A percentile compares a stretch with the other conserved stretches of the same genome.
Conservation (phyloP, 2,888 invertebrate species). For the Sisyra terminalis region DNA sequence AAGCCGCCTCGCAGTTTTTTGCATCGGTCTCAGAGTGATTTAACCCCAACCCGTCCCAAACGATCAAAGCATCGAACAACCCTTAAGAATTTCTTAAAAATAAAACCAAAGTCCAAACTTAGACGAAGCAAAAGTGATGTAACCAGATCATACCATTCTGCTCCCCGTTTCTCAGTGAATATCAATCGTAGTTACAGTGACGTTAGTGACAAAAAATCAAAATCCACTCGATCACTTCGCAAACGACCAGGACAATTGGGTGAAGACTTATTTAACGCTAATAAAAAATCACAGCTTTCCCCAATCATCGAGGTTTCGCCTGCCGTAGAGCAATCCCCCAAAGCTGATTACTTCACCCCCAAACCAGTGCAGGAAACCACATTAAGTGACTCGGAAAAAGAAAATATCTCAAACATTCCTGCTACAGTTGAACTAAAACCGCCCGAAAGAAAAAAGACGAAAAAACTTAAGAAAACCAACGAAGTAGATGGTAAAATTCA, state of each 20-base stretch:
- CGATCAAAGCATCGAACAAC: constrained; percentile 23
- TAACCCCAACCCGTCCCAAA: constrained; percentile 32
- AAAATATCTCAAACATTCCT: neutral
- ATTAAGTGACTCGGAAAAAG: constrained; percentile 1
- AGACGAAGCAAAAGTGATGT: constrained; percentile 48
- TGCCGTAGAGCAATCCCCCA: constrained; percentile 32
- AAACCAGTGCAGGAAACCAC: constrained; percentile 1
- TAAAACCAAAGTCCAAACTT: constrained; percentile 32
- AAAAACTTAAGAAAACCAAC: constrained; percentile 22
- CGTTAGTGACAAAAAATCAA: constrained; percentile 40
- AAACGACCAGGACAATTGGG: constrained; percentile 44
- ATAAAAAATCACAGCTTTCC: constrained; percentile 51
- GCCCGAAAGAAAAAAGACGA: constrained; percentile 22
- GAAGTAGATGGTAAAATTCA: constrained; percentile 21
- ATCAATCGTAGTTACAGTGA: constrained; percentile 31
- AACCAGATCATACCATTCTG: constrained; percentile 21
- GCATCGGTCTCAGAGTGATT: constrained; percentile 40
- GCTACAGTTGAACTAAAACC: neutral
- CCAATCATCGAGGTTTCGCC: constrained; percentile 60
- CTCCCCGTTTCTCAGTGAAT: constrained; percentile 17
- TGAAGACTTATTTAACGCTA: constrained; percentile 33
- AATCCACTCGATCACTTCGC: constrained; percentile 21
- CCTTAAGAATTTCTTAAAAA: constrained; percentile 48
- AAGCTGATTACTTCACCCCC: constrained; percentile 36
- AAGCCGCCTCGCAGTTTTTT: constrained; percentile 27